Base-by-base conservation (phyloP, 2,888 invertebrate genomes). In the Tinea trinotella region DNA sequence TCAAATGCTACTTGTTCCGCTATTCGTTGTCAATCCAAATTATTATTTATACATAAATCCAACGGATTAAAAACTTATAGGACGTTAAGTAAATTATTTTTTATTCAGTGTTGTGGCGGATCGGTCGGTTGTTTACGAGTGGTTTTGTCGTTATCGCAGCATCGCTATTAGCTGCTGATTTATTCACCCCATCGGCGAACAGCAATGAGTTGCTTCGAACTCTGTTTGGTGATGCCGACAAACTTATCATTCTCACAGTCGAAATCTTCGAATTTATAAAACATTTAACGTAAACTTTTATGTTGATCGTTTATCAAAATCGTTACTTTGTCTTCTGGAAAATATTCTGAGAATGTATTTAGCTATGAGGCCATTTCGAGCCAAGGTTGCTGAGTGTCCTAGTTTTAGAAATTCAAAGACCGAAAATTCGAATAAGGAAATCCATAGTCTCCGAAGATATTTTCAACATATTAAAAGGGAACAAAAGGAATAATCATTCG, bases 101-200 rank as follows among this genome's bases (percentile, higher is more conserved):
- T 40, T 40, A 40, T 40, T 40, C 13, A 40, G 40, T 46, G 46
- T 17, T 4, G 19, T 19, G 46, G 46, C 19, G 19, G 17, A 18
- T 19, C 46, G 46, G 17, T 46, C 19, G 12, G 24, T 50, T 50
- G 50, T 50, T 50, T 50, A 50, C 50, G 50, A 50, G 50, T 24
- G 50, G 50, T 24, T 50, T 50, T 10, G 24, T 24, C 24, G 50
- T 50, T 50, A 50, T 50, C 50, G 50, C 24, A 24, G 50, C 18
- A 50, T 50, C 50, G 50, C 50, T 50, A 50, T 50, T 50, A 50
- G 50, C 50, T 13, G 13, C 50, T 50, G 50, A 50, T 50, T 50
- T 50, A 50, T 50, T 24, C 50, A 19, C 18, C 24, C 24, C 50
- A 18, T 12, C 18, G 50, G 7, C 24, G 24, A 24, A 50, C 50